Percentiles rank a stretch among this genome's conserved stretches.
Conservation (phyloP, 2,888 invertebrate genomes). For the Leptinotarsa haldemani region DNA sequence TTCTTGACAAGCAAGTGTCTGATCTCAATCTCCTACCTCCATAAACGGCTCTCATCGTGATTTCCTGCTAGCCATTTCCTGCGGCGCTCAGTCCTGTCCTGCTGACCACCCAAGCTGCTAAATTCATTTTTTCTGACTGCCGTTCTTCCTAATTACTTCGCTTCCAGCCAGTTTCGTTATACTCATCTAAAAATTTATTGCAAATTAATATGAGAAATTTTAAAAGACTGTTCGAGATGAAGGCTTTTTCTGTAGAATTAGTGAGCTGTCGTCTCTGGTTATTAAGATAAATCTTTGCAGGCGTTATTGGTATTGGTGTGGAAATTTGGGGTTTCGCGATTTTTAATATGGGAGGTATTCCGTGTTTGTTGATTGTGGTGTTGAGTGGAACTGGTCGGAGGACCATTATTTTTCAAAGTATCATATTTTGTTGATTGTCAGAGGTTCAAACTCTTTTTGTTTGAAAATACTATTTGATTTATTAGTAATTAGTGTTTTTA, state of each 20-base stretch:
- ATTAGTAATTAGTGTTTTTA: no score
- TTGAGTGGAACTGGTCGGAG: no score
- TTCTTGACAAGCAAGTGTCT: background rate
- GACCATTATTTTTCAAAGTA: no score
- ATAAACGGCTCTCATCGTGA: conserved; percentile 25
- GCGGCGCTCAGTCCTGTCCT: conserved; percentile 25
- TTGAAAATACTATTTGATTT: no score
- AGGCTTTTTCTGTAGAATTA: conserved; percentile 32
- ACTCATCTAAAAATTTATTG: conserved; percentile 57
- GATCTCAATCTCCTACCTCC: background rate
- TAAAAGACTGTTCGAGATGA: conserved; percentile 37
- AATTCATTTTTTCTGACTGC: conserved; percentile 56
- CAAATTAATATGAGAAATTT: conserved; percentile 52
- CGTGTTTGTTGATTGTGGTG: no score
- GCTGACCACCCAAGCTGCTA: conserved; percentile 59
- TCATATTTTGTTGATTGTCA: no score
- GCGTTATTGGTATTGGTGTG: conserved; percentile 5
- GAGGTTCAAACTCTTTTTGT: no score
- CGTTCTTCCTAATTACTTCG: conserved; percentile 57
- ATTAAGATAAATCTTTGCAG: conserved; percentile 41
- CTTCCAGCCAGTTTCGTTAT: conserved; percentile 54
- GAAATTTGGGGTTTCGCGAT: background rate
- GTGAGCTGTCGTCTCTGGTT: conserved; percentile 34
- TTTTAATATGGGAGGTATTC: background rate
- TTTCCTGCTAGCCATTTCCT: conserved; percentile 30